Conservation (phyloP, 2,888 invertebrate genomes). For the Phymatocera aterrima region DNA sequence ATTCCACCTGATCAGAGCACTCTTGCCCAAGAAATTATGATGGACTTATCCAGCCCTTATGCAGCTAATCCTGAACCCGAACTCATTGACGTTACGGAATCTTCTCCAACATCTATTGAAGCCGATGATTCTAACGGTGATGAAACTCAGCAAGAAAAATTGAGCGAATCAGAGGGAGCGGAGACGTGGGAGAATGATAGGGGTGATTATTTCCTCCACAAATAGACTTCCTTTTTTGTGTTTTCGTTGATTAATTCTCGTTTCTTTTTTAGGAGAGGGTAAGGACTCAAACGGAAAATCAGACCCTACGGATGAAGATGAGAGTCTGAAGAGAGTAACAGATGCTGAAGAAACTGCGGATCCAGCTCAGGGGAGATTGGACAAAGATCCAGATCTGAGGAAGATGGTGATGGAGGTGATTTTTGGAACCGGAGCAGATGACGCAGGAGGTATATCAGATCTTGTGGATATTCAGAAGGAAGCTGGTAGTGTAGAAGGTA, state of each 20-base stretch:
- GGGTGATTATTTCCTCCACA: not conserved
- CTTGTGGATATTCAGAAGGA: slow-evolving; percentile 2
- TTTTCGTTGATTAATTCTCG: not conserved
- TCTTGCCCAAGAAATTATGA: slow-evolving; percentile 44
- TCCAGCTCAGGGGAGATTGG: slow-evolving; percentile 47
- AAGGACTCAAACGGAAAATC: not conserved
- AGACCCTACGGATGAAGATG: not conserved
- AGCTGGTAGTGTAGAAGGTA: not conserved
- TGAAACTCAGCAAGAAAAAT: not conserved
- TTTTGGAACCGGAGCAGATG: slow-evolving; percentile 60
- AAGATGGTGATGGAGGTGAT: slow-evolving; percentile 74
- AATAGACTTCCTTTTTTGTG: not conserved
- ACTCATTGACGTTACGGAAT: slow-evolving; percentile 46
- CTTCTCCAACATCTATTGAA: not conserved
- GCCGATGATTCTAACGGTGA: not conserved
- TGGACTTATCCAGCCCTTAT: slow-evolving; percentile 35
- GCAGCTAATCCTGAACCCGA: slow-evolving; percentile 40
- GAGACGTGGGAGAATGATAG: not conserved
- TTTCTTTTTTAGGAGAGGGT: not conserved
- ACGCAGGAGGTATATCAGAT: slow-evolving; percentile 25
- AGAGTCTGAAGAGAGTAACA: not conserved
- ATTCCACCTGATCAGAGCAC: slow-evolving; percentile 53
- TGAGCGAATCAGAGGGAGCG: not conserved
- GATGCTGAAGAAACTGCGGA: not conserved
- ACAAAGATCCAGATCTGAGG: slow-evolving; percentile 62